phyloP scores from a whole-genome alignment of 2,888 invertebrate genomes.

The Tridacna crocea region DNA sequence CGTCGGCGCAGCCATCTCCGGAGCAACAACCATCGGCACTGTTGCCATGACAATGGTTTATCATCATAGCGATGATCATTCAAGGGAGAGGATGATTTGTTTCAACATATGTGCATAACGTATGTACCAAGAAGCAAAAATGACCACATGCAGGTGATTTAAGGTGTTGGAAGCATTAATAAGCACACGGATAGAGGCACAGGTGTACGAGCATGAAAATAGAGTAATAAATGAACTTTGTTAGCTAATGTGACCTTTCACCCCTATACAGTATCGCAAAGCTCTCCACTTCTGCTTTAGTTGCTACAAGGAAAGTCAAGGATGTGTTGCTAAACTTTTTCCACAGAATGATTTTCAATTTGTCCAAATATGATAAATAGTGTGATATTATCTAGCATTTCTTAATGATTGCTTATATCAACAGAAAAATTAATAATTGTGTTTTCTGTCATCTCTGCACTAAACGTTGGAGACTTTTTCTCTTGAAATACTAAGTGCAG shows the following conservation, averaged over 20 bases:
- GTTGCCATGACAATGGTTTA: conserved; percentile 67
- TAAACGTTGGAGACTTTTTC: too few relatives aligned
- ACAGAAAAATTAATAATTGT: too few relatives aligned
- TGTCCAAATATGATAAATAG: too few relatives aligned
- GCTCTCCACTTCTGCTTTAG: conserved; percentile 19
- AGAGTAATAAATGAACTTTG: conserved; percentile 56
- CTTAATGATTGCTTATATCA: too few relatives aligned
- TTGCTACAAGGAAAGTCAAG: not conserved
- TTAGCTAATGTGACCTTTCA: conserved; percentile 48
- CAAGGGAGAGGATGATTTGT: conserved; percentile 28
- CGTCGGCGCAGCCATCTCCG: conserved; percentile 64
- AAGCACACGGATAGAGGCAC: conserved; percentile 65
- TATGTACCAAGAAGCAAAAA: conserved; percentile 61
- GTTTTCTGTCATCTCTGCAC: too few relatives aligned
- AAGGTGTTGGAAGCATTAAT: conserved; percentile 58
- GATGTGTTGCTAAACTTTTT: too few relatives aligned
- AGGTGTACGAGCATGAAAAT: conserved; percentile 65
- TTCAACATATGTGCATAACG: conserved; percentile 54
- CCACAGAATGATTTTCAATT: too few relatives aligned
- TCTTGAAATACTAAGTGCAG: too few relatives aligned
- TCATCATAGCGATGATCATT: conserved; percentile 32
- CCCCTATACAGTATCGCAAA: conserved; percentile 4
- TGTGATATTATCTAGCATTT: too few relatives aligned
- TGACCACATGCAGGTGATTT: conserved; percentile 72
- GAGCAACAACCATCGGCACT: conserved; percentile 75